phyloP scores from a whole-genome alignment of 2,888 invertebrate genomes.

The Drosophila robusta region DNA sequence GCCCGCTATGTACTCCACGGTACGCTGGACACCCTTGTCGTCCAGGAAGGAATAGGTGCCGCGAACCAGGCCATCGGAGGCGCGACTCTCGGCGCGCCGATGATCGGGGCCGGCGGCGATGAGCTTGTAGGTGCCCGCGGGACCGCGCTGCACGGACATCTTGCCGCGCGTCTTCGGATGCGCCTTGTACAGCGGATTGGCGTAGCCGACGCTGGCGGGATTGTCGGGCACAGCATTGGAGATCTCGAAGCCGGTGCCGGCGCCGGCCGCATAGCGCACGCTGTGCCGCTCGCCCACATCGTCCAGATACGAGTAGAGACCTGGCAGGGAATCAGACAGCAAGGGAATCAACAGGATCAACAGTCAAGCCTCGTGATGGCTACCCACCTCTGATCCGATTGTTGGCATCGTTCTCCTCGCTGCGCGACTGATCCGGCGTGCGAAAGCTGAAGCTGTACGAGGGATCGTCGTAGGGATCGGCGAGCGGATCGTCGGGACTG shows the following conservation, averaged over 20 bases:
- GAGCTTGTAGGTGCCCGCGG: constrained; percentile 91
- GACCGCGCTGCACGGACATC: constrained; percentile 89
- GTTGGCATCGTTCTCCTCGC: constrained; percentile 88
- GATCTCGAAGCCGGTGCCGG: constrained; percentile 91
- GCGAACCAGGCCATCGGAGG: constrained; percentile 89
- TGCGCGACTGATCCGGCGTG: constrained; percentile 89
- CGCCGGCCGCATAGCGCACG: constrained; percentile 91
- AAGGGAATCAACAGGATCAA: background rate
- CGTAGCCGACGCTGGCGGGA: constrained; percentile 88
- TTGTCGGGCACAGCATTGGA: constrained; percentile 89
- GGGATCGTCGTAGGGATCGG: constrained; percentile 91
- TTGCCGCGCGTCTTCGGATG: constrained; percentile 89
- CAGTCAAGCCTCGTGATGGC: no score
- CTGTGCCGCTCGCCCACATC: constrained; percentile 91
- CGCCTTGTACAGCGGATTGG: constrained; percentile 88
- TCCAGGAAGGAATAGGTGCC: constrained; percentile 92
- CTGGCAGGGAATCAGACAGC: constrained; percentile 73
- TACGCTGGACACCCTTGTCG: constrained; percentile 91
- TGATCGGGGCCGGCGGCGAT: constrained; percentile 92
- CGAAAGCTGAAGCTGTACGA: constrained; percentile 90
- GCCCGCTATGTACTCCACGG: constrained; percentile 91
- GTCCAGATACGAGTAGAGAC: constrained; percentile 90
- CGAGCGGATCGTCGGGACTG: constrained; percentile 90
- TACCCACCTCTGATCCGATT: constrained; percentile 87
- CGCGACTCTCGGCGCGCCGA: constrained; percentile 90